These are phyloP conservation scores for Corythucha ciliata DNA, from an alignment of 2,888 invertebrate species.

Conservation along the genomic window DNA sequence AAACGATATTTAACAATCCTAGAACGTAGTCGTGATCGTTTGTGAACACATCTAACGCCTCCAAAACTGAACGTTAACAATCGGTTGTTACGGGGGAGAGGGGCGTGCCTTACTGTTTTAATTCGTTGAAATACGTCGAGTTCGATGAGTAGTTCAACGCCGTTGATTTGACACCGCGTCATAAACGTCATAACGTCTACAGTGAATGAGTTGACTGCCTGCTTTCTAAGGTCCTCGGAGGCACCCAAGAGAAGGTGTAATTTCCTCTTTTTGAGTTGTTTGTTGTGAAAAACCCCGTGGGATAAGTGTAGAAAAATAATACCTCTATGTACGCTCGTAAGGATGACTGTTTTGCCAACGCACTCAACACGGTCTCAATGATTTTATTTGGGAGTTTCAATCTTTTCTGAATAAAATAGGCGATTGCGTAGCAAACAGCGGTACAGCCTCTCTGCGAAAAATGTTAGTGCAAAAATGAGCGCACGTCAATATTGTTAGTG, in stretches of 20 bases:
- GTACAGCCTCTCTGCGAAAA: conserved; percentile 39
- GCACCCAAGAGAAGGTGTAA: no score
- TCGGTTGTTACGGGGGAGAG: no score
- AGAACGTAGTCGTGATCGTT: conserved; percentile 34
- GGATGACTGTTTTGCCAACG: conserved; percentile 33
- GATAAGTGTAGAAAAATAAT: no score
- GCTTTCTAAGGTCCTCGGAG: no score
- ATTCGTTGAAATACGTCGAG: conserved; percentile 38
- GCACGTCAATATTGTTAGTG: no score
- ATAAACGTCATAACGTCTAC: conserved; percentile 39
- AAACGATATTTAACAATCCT: conserved; percentile 33
- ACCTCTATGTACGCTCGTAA: conserved; percentile 40
- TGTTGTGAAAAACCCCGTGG: no score
- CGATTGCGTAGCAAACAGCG: conserved; percentile 41
- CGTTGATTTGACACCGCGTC: conserved; percentile 38
- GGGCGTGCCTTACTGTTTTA: conserved; percentile 36
- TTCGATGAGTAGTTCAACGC: conserved; percentile 39
- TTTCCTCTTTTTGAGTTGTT: no score
- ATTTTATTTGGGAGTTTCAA: conserved; percentile 36
- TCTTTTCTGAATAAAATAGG: conserved; percentile 40
- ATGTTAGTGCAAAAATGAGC: no score
- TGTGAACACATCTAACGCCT: conserved; percentile 35
- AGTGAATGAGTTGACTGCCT: no score
- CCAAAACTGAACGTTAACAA: conserved; percentile 4
- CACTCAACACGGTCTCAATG: conserved; percentile 37